Evolutionary conservation across 2,797 vertebrate genomes (phyloP).

Genomic region (Ctenochaetus hawaiiensis): DNA sequence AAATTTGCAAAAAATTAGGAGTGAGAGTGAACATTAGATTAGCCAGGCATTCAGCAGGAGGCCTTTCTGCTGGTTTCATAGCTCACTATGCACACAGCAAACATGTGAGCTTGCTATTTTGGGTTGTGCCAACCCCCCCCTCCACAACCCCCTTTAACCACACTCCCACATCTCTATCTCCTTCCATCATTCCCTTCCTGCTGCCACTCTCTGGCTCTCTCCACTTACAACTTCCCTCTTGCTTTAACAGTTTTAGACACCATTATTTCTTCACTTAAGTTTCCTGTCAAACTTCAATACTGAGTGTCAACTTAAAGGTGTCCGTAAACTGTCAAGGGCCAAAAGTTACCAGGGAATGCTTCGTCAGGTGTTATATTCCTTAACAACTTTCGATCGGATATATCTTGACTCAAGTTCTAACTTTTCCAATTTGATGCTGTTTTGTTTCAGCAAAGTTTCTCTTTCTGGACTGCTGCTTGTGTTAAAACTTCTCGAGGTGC

Average conservation of each 20-base stretch:
- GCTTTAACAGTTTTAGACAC: constrained; percentile 14
- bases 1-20: constrained; percentile 46
- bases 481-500: background rate
- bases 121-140: constrained; percentile 56
- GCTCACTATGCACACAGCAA: constrained; percentile 73
- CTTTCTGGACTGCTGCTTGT: background rate
- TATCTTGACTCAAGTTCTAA: background rate
- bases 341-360: background rate
- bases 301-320: background rate
- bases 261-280: constrained; percentile 25
- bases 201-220: constrained; percentile 52
- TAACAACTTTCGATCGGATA: background rate
- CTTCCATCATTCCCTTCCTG: constrained; percentile 75
- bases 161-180: constrained; percentile 73
- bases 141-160: constrained; percentile 57
- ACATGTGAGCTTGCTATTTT: constrained; percentile 86
- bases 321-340: background rate
- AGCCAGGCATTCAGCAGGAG: constrained; percentile 63
- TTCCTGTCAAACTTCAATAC: background rate
- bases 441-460: background rate
- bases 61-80: constrained; percentile 56
- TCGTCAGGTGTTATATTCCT: background rate
- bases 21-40: constrained; percentile 71
- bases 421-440: background rate
- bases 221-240: constrained; percentile 53